Base-by-base conservation (phyloP, 1,140 invertebrate genomes). In the Agrypnia vestita region DNA sequence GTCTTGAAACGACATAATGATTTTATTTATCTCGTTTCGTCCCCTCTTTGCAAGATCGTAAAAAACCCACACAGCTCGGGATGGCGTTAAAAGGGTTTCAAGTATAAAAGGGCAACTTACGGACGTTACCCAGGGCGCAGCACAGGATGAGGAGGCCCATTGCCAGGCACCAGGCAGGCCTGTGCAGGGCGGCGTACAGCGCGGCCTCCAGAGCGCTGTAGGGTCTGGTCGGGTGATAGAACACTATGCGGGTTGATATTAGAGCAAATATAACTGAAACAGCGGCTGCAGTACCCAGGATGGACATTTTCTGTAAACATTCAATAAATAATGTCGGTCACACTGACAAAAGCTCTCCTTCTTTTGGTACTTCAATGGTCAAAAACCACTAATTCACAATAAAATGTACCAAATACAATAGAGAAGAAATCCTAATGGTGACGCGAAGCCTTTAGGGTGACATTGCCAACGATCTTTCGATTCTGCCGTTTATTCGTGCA, bases 221-320 rank as follows among this genome's bases (percentile, higher is more conserved):
- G 51, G 4, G 7, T 9, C 43, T 53, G 4, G 49, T 15, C 11
- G 47, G 21, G 3, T 9, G 0, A 17, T 73, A 55, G 21, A 73
- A 73, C 12, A 56, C 43, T 6, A 72, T n/a, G n/a, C 53, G 47
- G 4, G 44, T 47, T 4, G 44, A 46, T 35, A 77, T 77, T 15
- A 64, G 8, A 0, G 44, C 44, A 11, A 77, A 7, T 15, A 51
- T 8, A 75, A 89, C 88, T 0, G 87, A 82, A 4, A 86, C 84
- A 0, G 88, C 90, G 1, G 84, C 84, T 6, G 88, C 78, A 84
- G 90, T 84, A 4, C 87, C 84, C 4, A 83, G 74, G 1, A 59
- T 10, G 10, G 72, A 74, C 1, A 17, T 56, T 43, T 46, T 56
- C 72, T 56, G 72, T 0, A 71, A 49, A 35, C 21, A 51, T 51